Percentiles rank a stretch among this genome's conserved stretches.
phyloP scores from a whole-genome alignment of 1,140 invertebrate species.

The Meloidogyne hapla region DNA sequence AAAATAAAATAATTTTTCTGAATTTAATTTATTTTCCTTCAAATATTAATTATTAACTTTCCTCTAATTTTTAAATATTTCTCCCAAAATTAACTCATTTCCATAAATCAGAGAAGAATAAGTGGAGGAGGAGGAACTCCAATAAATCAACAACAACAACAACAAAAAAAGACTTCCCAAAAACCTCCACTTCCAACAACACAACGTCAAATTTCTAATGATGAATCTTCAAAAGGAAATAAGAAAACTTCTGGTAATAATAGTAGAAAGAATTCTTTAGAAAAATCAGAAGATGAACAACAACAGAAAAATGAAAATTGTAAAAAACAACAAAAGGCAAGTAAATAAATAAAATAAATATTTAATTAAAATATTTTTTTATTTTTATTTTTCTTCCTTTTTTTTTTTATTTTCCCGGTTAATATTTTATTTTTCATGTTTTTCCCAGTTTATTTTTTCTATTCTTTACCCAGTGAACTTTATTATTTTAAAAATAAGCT shows the following conservation, averaged over 20 bases:
- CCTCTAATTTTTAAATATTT: too few species aligned
- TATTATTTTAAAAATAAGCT: neutral
- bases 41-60: too few species aligned
- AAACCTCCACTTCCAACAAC: slow-evolving; percentile 1
- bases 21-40: neutral
- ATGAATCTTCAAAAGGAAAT: neutral
- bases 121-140: neutral
- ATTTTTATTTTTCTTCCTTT: neutral
- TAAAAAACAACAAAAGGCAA: neutral
- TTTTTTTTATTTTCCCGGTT: neutral
- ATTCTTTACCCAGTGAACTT: neutral
- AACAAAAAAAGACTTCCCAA: neutral
- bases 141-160: neutral
- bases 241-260: neutral
- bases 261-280: neutral
- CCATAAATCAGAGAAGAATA: neutral
- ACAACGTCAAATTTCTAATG: neutral
- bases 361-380: too few species aligned
- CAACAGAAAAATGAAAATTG: neutral
- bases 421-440: neutral
- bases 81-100: too few species aligned
- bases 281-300: neutral
- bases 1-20: neutral
- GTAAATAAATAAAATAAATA: neutral
- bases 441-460: neutral